Evolutionary conservation across 2,797 vertebrate species (phyloP), one percentile per base, ranked within the genome.

Genomic region (Sitta carolinensis): DNA sequence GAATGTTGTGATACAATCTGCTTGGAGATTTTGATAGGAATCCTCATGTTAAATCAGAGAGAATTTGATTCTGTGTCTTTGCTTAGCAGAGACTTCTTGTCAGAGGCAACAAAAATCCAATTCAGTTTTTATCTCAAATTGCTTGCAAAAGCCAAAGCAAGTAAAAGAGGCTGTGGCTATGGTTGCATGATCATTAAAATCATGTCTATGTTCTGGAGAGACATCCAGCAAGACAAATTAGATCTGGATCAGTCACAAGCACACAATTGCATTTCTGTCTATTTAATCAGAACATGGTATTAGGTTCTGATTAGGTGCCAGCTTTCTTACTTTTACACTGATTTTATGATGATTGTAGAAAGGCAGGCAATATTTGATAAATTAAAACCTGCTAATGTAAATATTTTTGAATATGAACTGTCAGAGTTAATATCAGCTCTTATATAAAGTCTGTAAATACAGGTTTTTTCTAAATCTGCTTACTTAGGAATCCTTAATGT

Each of bases 341-440:
- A 84, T 93, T 82, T 93, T 84, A 73, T 74, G 47, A 45, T 76
- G 81, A 76, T 36, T 79, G 29, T 66, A 76, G 81, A 89, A 94
- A 79, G 59, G 48, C 7, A 29, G 43, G 13, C 2, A 12, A 59
- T 79, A 82, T 18, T 45, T 27, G 23, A 67, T 90, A 55, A 55
- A 38, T 43, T 58, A 73, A 78, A 94, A 42, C 13, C 25, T 79
- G 32, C 21, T 26, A 76, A 54, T 52, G 48, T 9, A 58, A 72
- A 75, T 62, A 10, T 38, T 79, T 90, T 87, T 82, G 20, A 73
- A 68, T 69, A 62, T 10, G 52, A 90, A 34, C 42, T 3, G 2
- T 52, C 32, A 79, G 55, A 76, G 19, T 64, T 50, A 86, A 40
- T 72, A 66, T 38, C 73, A 92, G 59, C 23, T 84, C 51, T 88